These are phyloP conservation scores for Rhagoletis pomonella DNA, from an alignment of 1,140 invertebrate genomes.

Conservation along the genomic window DNA sequence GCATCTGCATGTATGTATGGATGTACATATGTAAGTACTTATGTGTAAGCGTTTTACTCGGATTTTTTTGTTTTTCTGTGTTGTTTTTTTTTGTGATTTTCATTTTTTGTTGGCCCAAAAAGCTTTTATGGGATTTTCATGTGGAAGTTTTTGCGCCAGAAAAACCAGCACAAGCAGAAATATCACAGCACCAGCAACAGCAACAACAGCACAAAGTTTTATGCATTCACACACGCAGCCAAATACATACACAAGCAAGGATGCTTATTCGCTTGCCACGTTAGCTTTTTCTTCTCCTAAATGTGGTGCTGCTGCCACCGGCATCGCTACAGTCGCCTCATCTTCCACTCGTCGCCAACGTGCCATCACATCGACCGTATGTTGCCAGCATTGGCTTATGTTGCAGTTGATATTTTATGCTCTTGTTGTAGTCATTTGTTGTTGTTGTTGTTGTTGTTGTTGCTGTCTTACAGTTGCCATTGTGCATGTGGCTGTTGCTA, in stretches of 20 bases:
- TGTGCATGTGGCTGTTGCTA: conserved; percentile 26
- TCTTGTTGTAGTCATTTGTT: not conserved
- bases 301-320: not conserved
- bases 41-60: not conserved
- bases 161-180: not conserved
- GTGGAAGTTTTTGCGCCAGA: conserved; percentile 17
- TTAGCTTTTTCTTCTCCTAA: conserved; percentile 6
- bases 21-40: too few species aligned
- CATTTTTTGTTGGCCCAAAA: conserved; percentile 63
- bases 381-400: conserved; percentile 49
- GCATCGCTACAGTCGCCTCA: not conserved
- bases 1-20: not conserved
- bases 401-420: conserved; percentile 39
- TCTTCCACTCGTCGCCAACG: not conserved
- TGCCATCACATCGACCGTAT: conserved; percentile 35
- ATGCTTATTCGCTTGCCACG: conserved; percentile 31
- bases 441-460: conserved; percentile 47
- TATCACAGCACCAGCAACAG: conserved; percentile 37
- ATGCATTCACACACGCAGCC: conserved; percentile 58
- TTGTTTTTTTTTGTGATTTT: conserved; percentile 59
- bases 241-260: not conserved
- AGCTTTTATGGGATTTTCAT: conserved; percentile 50
- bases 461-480: not conserved
- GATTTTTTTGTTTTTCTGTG: conserved; percentile 62
- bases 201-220: conserved; percentile 69